Conservation (phyloP, 2,888 invertebrate genomes). For the Fissipunctia ypsillon region DNA sequence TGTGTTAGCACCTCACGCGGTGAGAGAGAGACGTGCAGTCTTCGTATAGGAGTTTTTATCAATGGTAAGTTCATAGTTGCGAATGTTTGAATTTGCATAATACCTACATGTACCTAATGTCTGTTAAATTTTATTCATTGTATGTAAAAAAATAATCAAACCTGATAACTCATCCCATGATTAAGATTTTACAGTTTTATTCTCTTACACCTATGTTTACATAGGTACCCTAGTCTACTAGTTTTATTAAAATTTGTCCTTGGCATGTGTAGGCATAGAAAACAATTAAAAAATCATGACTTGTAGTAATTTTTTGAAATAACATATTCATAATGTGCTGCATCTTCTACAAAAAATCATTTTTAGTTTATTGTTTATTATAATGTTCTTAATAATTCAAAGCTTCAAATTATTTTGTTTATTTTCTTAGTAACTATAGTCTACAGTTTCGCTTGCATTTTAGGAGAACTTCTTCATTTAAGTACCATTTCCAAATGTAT, state of each 20-base stretch:
- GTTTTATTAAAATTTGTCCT: slow-evolving; percentile 29
- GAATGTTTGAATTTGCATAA: not conserved
- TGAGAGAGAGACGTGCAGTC: slow-evolving; percentile 17
- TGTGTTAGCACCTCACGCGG: slow-evolving; percentile 12
- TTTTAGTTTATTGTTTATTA: not conserved
- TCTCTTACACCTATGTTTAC: slow-evolving; percentile 6
- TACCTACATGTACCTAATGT: too few species aligned
- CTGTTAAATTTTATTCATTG: not conserved
- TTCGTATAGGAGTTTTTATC: not conserved
- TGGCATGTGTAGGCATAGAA: slow-evolving; percentile 10
- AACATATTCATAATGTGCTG: not conserved
- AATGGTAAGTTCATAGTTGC: slow-evolving; percentile 21
- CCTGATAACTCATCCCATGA: not conserved
- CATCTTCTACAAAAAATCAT: not conserved
- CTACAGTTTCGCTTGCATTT: not conserved
- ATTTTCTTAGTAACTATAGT: not conserved
- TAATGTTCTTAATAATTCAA: not conserved
- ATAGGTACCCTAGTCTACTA: not conserved
- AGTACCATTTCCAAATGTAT: not conserved
- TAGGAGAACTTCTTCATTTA: too few species aligned
- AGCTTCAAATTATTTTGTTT: not conserved
- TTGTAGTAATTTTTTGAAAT: slow-evolving; percentile 16
- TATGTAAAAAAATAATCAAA: not conserved
- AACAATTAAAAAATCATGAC: not conserved
- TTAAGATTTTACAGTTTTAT: not conserved